Evolutionary conservation across 2,113 vertebrate genomes (phyloP), one percentile per base, ranked within the genome.

Genomic region (Smithornis capensis): DNA sequence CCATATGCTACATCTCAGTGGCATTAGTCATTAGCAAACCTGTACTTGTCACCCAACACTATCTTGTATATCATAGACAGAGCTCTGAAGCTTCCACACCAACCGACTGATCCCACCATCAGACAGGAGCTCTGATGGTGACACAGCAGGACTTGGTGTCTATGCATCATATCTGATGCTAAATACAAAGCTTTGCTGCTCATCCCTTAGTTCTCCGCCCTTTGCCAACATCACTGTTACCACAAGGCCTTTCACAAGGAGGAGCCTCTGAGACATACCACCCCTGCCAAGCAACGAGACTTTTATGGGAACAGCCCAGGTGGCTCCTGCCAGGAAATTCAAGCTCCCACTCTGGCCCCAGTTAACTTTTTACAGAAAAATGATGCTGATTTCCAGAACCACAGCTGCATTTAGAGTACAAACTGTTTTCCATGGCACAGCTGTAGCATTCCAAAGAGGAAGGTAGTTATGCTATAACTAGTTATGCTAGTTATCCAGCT

Each of bases 1-100:
- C 35, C 1, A 0, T 6, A 5, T 0, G 0, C 24, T 14, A 10
- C 56, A 3, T 29, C 24, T 63, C 37, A 18, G 21, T 1, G 3
- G 13, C 15, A 6, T 28, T 6, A 45, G 4, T 23, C 47, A 52
- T 38, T 6, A 79, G n/a, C 44, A 42, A 17, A 7, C 10, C 21
- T 73, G 15, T 12, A 13, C 37, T 64, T 18, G 29, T 18, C 50
- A 38, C 27, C 73, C 77, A 59, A 0, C 17, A n/a, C 7, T 19
- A 24, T 9, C 27, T 6, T 4, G 2, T 2, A 56, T 35, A 22
- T 84, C 35, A 10, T 15, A 49, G 3, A 2, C 10, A 63, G 29
- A 70, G 31, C 21, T 49, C 16, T 22, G 21, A 49, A 38, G 2
- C 9, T 44, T 83, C 35, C 14, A 14, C 4, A 3, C 11, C 14